Evolutionary conservation across 2,888 invertebrate species (phyloP).

Genomic region (Ophion slaviceki): DNA sequence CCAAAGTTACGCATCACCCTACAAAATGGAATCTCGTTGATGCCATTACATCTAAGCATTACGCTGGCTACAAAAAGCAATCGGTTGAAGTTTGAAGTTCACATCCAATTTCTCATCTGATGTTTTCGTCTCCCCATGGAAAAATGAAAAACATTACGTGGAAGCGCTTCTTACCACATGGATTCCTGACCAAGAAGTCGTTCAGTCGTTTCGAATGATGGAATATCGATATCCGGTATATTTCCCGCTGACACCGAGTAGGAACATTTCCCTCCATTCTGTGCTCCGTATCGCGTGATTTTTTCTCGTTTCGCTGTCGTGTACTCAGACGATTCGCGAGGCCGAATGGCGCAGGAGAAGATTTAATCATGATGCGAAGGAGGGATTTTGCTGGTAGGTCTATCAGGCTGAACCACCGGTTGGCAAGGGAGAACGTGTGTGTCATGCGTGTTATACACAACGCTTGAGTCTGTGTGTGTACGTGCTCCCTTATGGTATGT

Average conservation of each 20-base stretch:
- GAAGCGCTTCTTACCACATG: not conserved
- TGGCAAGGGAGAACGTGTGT: slow-evolving; percentile 10
- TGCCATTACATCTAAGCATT: too few species aligned
- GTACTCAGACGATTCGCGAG: slow-evolving; percentile 2
- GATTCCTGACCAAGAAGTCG: not conserved
- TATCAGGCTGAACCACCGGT: slow-evolving; percentile 9
- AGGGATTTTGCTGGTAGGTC: slow-evolving; percentile 10
- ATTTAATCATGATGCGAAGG: slow-evolving; percentile 17
- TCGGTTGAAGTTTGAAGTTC: too few species aligned
- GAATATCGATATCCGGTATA: not conserved
- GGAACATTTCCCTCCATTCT: not conserved
- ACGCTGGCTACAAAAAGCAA: too few species aligned
- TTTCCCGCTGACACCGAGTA: not conserved
- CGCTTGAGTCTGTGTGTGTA: not conserved
- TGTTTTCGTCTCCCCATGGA: too few species aligned
- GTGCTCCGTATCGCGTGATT: not conserved
- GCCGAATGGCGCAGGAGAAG: not conserved
- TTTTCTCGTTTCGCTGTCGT: not conserved
- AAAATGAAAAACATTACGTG: too few species aligned
- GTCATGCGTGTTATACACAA: slow-evolving; percentile 2
- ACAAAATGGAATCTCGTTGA: too few species aligned
- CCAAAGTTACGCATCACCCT: too few species aligned
- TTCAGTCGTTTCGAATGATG: not conserved
- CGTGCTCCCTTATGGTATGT: slow-evolving; percentile 21
- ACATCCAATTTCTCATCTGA: too few species aligned